Base-by-base conservation (phyloP, 1,140 invertebrate genomes). In the Sipha flava region DNA sequence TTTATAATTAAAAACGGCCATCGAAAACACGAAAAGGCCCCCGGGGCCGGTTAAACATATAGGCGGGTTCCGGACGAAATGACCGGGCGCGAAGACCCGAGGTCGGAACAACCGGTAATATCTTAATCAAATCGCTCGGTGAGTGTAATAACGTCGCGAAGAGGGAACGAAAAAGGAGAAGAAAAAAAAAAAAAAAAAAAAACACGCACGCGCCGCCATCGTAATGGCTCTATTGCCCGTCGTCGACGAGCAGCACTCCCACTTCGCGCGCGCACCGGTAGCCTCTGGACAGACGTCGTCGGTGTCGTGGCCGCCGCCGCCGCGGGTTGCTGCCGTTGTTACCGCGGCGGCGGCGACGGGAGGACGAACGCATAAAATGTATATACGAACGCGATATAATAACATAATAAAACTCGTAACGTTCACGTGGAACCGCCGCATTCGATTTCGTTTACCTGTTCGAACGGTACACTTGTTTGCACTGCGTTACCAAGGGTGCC, bases 1-100 rank as follows among this genome's bases (percentile, higher is more conserved):
- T 70, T 70, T 70, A 70, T 70, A 70, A 70, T 70, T 70, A 70
- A 70, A 70, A 70, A 70, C 66, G 66, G 23, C 66, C 66, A 47
- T 70, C 47, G 10, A 70, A 70, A 45, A 70, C 9, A 70, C 43
- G 66, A 47, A 70, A 70, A 70, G 23, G 66, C 40, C 40, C 66
- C 66, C 29, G 66, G 62, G 66, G 40, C 23, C 66, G 66, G 23
- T 47, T 29, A 29, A 70, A n/a, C n/a, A n/a, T n/a, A n/a, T 70
- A 70, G 66, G 66, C 66, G 66, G 66, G 43, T 70, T 70, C 37
- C 64, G 64, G 64, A 26, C 18, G 31, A 29, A 43, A 37, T 45
- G 64, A 68, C 64, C 23, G 23, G 64, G 40, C 43, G 54, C 14
- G 29, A 10, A 70, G 66, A 70, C 66, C 66, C 45, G n/a, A n/a